Evolutionary conservation across 2,888 invertebrate species (phyloP).

Genomic region (Gryllus longicercus): DNA sequence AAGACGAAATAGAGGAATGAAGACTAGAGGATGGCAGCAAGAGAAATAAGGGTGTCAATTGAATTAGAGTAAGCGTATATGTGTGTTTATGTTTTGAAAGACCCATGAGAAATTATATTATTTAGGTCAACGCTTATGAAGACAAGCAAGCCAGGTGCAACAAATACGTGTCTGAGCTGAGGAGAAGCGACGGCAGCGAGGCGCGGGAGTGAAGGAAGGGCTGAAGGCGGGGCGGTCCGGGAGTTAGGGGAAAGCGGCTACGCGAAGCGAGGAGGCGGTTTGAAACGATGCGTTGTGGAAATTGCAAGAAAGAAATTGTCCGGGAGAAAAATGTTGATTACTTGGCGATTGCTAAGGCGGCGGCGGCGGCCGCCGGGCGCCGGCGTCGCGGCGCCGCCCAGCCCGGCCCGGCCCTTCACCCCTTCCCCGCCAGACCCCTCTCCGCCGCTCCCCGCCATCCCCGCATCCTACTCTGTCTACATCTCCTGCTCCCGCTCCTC

Average conservation of each 20-base stretch:
- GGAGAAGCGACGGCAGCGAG: too few relatives aligned
- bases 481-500: not conserved
- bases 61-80: too few relatives aligned
- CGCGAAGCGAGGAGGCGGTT: not conserved
- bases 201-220: not conserved
- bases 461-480: too few relatives aligned
- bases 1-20: too few relatives aligned
- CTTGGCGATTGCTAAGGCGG: not conserved
- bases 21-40: too few relatives aligned
- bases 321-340: conserved; percentile 2
- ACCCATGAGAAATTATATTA: too few relatives aligned
- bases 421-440: not conserved
- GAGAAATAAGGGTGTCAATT: too few relatives aligned
- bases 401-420: not conserved
- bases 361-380: conserved; percentile 3
- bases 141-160: too few relatives aligned
- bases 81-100: too few relatives aligned
- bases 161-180: too few relatives aligned
- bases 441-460: not conserved
- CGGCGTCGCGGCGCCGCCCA: not conserved
- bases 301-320: conserved; percentile 17
- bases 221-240: not conserved
- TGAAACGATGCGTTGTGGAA: not conserved
- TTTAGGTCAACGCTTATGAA: too few relatives aligned
- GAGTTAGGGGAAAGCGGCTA: not conserved